phyloP scores from a whole-genome alignment of 2,888 invertebrate genomes.

The Lutraria lutraria region DNA sequence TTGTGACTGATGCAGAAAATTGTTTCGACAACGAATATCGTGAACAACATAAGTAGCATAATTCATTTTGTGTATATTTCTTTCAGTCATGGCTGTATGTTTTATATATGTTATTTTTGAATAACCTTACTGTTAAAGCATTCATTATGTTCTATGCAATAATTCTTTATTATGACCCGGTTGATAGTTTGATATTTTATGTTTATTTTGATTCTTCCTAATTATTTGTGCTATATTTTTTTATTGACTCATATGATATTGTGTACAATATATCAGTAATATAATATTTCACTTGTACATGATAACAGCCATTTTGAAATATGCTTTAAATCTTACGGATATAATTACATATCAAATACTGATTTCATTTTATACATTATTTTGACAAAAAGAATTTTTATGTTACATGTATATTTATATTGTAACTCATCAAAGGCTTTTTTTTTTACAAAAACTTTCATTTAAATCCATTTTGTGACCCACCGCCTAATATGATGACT shows the following conservation, averaged over 20 bases:
- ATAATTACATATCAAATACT: not conserved
- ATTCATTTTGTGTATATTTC: not conserved
- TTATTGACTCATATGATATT: not conserved
- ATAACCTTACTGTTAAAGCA: not conserved
- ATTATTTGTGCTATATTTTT: not conserved
- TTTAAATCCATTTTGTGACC: not conserved
- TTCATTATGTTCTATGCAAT: constrained; percentile 1
- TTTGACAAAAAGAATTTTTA: too few species aligned
- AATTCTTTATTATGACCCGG: not conserved
- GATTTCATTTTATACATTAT: too few species aligned
- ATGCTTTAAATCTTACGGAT: not conserved
- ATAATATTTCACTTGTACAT: not conserved
- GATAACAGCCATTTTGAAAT: not conserved
- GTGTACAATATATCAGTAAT: not conserved
- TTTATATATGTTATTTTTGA: not conserved
- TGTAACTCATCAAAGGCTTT: not conserved
- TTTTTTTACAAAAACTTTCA: not conserved
- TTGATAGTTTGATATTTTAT: not conserved
- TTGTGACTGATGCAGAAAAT: not conserved
- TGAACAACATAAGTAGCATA: not conserved
- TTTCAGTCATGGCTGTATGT: not conserved
- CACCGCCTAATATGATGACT: not conserved
- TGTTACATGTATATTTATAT: not conserved
- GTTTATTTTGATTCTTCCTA: not conserved
- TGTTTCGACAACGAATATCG: not conserved